Base-by-base conservation (phyloP, 2,888 invertebrate genomes). In the Liodrosophila aerea region DNA sequence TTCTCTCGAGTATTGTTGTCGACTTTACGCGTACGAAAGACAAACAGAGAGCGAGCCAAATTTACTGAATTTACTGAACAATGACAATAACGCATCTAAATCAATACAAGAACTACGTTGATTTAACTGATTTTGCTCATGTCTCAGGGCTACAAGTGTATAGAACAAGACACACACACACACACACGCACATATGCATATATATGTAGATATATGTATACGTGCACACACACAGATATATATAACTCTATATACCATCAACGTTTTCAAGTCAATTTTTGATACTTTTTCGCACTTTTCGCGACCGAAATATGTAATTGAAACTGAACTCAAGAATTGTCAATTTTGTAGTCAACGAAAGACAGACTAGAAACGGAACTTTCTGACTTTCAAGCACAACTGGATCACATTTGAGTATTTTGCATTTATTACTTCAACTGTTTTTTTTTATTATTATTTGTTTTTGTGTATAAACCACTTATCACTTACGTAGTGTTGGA, bases 401-500 rank as follows among this genome's bases (percentile, higher is more conserved):
- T 56, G 59, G 63, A 65, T 70, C 69, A 70, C 74, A 52, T 47
- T 64, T 60, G 47, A 57, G 56, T 54, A 49, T 76, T 66, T 57
- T 44, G 39, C 56, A 56, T 37, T 49, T 50, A 44, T 53, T 60
- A 16, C 34, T 57, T 52, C 36, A 13, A 40, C 44, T 36, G 31
- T 29, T 56, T 45, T 37, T 39, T 37, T 29, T 30, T 43, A 13
- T 39, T 31, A 43, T 52, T 53, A 15, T 12, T 43, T 59, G 61
- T 41, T 65, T 66, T 36, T 46, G 43, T 64, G 54, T 71, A 50
- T 58, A 68, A 65, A 73, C 70, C 62, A 62, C 52, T 56, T 51
- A 49, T 51, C 75, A 75, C 71, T 69, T 75, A 73, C 75, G 73
- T 75, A 75, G 73, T 72, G 74, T 81, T 77, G 83, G 78, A 85